Evolutionary conservation across 1,140 invertebrate genomes (phyloP).

Genomic region (Drosophila burlai): DNA sequence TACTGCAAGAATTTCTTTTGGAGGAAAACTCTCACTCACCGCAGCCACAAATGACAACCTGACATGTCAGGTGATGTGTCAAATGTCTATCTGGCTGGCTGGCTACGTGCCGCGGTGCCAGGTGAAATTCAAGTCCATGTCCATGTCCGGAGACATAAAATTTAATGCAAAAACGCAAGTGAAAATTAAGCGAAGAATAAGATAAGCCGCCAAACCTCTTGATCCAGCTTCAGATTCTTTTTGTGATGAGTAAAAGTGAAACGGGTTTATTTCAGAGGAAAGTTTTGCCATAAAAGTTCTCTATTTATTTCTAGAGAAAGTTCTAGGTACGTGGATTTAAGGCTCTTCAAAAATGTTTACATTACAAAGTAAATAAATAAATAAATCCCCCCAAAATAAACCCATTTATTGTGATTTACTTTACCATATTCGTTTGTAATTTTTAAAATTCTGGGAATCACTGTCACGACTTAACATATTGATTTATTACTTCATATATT

Average conservation of each 20-base stretch:
- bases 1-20: constrained; percentile 68
- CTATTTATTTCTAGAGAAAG: constrained; percentile 2
- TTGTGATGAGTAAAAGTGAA: constrained; percentile 40
- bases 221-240: constrained; percentile 39
- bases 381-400: not conserved
- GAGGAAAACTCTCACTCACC: constrained; percentile 55
- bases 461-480: constrained; percentile 2
- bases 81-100: constrained; percentile 41
- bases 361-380: not conserved
- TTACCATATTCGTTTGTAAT: not conserved
- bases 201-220: constrained; percentile 11
- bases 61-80: constrained; percentile 71
- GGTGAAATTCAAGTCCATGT: constrained; percentile 45
- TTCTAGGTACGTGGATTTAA: not conserved
- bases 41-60: constrained; percentile 34
- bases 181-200: constrained; percentile 44
- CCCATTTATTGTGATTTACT: not conserved
- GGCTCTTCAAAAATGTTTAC: not conserved
- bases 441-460: constrained; percentile 16
- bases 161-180: constrained; percentile 43
- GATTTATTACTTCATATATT: constrained; percentile 39
- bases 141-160: constrained; percentile 41
- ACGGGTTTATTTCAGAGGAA: constrained; percentile 4
- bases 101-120: constrained; percentile 42
- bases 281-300: constrained; percentile 11